Conservation (phyloP, 1,140 invertebrate genomes). For the Anastrepha ludens region DNA sequence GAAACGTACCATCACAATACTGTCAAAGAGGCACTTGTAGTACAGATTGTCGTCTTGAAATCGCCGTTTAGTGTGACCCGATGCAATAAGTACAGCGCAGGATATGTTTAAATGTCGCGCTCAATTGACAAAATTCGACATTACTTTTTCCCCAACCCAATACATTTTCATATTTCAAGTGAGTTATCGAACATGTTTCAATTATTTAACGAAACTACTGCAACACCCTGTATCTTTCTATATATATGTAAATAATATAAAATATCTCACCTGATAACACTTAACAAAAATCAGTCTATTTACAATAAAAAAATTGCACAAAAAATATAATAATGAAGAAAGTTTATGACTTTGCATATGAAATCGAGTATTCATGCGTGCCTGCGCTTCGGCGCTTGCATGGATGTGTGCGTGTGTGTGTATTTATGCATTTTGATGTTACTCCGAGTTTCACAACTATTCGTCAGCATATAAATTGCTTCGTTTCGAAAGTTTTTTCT, state of each 20-base stretch:
- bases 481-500: conserved; percentile 60
- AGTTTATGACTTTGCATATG: conserved; percentile 24
- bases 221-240: neutral
- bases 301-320: conserved; percentile 17
- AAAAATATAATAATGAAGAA: conserved; percentile 28
- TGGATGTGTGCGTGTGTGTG: neutral
- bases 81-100: too few relatives aligned
- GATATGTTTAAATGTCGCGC: too few relatives aligned
- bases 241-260: neutral
- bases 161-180: too few relatives aligned
- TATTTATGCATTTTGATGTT: conserved; percentile 22
- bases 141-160: too few relatives aligned
- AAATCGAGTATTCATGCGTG: conserved; percentile 4
- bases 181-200: too few relatives aligned
- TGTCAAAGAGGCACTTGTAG: too few relatives aligned
- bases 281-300: conserved; percentile 13
- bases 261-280: neutral
- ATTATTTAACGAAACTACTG: neutral
- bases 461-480: conserved; percentile 70
- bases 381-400: neutral
- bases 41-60: too few relatives aligned
- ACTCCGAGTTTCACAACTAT: conserved; percentile 8
- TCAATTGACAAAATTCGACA: too few relatives aligned
- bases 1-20: too few relatives aligned
- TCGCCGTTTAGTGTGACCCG: too few relatives aligned